Base-by-base conservation (phyloP, 2,888 invertebrate species). In the Itoplectis maculator region DNA sequence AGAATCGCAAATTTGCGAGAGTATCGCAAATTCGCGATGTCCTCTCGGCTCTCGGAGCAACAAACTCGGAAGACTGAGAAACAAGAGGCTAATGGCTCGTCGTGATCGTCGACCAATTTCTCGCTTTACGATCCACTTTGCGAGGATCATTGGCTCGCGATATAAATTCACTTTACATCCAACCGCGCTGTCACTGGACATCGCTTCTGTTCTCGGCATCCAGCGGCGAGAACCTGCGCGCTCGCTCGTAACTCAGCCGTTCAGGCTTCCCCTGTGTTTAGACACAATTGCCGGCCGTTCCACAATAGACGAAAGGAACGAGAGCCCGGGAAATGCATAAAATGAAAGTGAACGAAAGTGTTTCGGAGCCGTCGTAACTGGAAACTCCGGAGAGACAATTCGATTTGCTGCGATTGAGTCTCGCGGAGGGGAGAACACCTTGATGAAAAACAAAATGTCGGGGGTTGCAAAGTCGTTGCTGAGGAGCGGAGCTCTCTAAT, bases 311-410 rank as follows among this genome's bases (percentile, higher is more conserved):
- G n/a, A n/a, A n/a, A n/a, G 37, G 18, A 9, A n/a, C 23, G 11
- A 54, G 11, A 45, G 56, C 37, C 42, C 4, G 70, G 42, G 56
- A 42, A n/a, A n/a, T n/a, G 29, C 5, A 29, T 35, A n/a, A 66
- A 79, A 74, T 49, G 74, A 79, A 69, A 79, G 79, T 54, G 35
- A 45, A 74, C 61, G 79, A 63, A 79, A 73, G 68, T 73, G 56
- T 79, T 79, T 20, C 51, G 3, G n/a, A 29, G 29, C 29, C 29
- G 11, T 66, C 65, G 54, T 42, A 74, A 74, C 29, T 68, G 63
- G 61, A 51, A 69, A 74, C 13, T 42, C 8, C 23, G 13, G 40
- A n/a, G n/a, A 56, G 56, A 13, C 11, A 23, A 42, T 45, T 45
- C 56, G 35, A 70, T 70, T 70, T 15, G 0, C n/a, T 42, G 42